Percentiles rank a stretch among this genome's conserved stretches.
Conservation (phyloP, 2,113 vertebrate species). For the Callithrix jacchus region DNA sequence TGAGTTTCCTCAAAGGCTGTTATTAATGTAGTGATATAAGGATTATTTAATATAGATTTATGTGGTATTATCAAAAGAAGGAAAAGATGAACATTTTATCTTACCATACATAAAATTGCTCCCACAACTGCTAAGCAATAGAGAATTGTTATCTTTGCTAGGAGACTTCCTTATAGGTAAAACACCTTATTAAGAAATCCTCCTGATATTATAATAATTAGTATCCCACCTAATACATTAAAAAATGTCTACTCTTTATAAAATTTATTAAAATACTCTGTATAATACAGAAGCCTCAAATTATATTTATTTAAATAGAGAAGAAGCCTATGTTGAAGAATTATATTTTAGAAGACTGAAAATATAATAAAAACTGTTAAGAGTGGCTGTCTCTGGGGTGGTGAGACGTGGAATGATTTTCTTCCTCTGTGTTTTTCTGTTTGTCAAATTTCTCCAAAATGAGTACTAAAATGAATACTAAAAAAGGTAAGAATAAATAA, state of each 20-base stretch:
- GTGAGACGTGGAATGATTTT: not conserved
- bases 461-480: not conserved
- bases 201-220: slow-evolving; percentile 55
- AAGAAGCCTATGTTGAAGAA: not conserved
- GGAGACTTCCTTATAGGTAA: slow-evolving; percentile 31
- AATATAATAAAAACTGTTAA: not conserved
- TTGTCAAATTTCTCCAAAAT: not conserved
- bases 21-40: slow-evolving; percentile 10
- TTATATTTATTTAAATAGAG: slow-evolving; percentile 15
- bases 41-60: slow-evolving; percentile 10
- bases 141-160: slow-evolving; percentile 38
- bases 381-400: not conserved
- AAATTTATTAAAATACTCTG: not conserved
- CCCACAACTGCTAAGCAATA: not conserved
- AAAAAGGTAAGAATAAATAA: not conserved
- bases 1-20: not conserved
- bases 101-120: slow-evolving; percentile 35
- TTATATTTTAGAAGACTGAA: not conserved
- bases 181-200: slow-evolving; percentile 55
- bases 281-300: not conserved
- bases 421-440: not conserved
- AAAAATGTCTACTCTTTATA: not conserved
- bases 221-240: not conserved
- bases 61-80: slow-evolving; percentile 23
- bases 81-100: slow-evolving; percentile 46